Evolutionary conservation across 1,140 invertebrate genomes (phyloP).

Genomic region (Brevipalpus yothersi): DNA sequence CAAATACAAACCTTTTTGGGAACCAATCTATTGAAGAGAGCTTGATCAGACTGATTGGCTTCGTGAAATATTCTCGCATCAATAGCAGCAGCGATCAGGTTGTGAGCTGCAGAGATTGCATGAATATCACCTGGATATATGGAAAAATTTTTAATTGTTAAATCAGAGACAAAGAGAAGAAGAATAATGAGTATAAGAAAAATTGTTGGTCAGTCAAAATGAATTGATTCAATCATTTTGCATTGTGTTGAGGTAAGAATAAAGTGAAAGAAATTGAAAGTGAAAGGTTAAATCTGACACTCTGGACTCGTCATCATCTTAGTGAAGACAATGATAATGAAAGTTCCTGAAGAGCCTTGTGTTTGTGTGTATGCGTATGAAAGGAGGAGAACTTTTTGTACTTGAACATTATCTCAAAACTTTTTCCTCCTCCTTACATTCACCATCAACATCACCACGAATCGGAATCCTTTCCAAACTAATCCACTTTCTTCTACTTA

Average conservation of each 20-base stretch:
- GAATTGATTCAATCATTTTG: background rate
- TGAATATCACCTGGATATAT: conserved; percentile 51
- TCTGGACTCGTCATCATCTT: too few species aligned
- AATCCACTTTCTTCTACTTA: background rate
- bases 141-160: background rate
- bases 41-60: conserved; percentile 51
- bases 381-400: too few species aligned
- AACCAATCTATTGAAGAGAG: conserved; percentile 61
- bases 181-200: background rate
- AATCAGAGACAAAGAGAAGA: background rate
- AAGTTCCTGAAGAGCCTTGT: too few species aligned
- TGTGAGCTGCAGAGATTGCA: conserved; percentile 90
- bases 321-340: too few species aligned
- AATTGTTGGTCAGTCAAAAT: too few species aligned
- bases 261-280: background rate
- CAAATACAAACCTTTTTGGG: conserved; percentile 27
- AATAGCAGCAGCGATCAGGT: conserved; percentile 59
- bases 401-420: too few species aligned
- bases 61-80: conserved; percentile 94
- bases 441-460: too few species aligned
- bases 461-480: too few species aligned
- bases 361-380: too few species aligned
- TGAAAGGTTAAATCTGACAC: too few species aligned
- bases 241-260: background rate
- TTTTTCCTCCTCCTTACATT: too few species aligned